Conservation (phyloP, 2,888 invertebrate species). For the Dioctria rufipes region DNA sequence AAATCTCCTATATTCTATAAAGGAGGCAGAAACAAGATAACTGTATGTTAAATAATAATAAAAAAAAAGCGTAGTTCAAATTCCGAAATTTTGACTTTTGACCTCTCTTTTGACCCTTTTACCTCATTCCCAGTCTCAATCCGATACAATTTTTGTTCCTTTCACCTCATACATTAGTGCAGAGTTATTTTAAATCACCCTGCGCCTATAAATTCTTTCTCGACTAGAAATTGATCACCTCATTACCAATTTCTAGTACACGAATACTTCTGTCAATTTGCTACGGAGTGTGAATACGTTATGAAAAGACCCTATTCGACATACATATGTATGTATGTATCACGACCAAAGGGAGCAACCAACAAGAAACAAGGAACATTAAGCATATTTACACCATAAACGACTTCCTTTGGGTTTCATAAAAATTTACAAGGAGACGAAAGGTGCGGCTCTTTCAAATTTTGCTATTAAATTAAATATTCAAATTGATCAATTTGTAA, state of each 20-base stretch:
- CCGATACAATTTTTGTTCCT: no score
- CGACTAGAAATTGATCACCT: conserved; percentile 6
- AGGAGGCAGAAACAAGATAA: no score
- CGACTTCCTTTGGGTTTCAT: conserved; percentile 32
- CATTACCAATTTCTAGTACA: conserved; percentile 36
- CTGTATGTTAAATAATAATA: no score
- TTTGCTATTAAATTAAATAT: conserved; percentile 53
- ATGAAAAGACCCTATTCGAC: background rate
- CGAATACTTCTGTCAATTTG: conserved; percentile 12
- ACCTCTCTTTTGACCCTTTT: no score
- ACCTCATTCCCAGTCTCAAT: no score
- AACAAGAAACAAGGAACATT: conserved; percentile 33
- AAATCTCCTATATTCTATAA: no score
- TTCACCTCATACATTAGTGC: no score
- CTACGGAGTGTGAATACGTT: conserved; percentile 34
- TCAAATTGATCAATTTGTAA: conserved; percentile 57
- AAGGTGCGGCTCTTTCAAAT: conserved; percentile 27
- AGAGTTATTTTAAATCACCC: no score
- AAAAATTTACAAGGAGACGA: conserved; percentile 15
- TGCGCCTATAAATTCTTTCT: no score
- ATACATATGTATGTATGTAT: conserved; percentile 22
- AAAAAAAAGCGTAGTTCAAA: no score
- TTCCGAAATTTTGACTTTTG: no score
- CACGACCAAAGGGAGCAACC: background rate
- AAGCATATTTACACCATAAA: conserved; percentile 34